Evolutionary conservation across 1,140 invertebrate genomes (phyloP), one percentile per base, ranked within the genome.

Genomic region (Drosophila arizonae): DNA sequence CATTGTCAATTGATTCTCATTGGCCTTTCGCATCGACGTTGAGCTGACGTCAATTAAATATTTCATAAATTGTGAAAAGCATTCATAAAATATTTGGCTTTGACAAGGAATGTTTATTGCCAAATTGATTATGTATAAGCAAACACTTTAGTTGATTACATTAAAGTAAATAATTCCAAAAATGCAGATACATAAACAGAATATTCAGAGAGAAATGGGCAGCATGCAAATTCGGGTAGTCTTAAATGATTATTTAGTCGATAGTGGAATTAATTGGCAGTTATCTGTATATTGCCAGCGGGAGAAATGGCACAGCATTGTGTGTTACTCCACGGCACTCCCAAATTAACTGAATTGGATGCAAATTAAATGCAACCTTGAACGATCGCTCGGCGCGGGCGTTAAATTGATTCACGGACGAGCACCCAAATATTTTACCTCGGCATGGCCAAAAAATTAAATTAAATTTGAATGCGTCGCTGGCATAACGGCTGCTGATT

Each of bases 1-100:
- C 82, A 82, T 77, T 87, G 79, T 82, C 76, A 82, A 88, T 88
- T 82, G 82, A 88, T 82, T 82, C 24, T 24, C 67, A 36, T 45
- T 68, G 74, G 65, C 43, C 67, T 74, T 39, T 62, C 24, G 63
- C 45, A 30, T 45, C 65, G 55, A 26, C 36, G 13, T 3, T 46
- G 46, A 9, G 13, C 48, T 69, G 45, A 28, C 21, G 54, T 43
- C 57, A 60, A 73, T 64, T 46, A 64, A 69, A 64, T 73, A 64
- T 41, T 61, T 41, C 56, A 41, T 67, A 41, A 61, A 8, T 15
- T 46, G 13, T 46, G 17, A 6, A 50, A 56, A 41, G 41, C 33
- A 73, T 48, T 39, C 13, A 5, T 15, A 21, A n/a, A 51, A 64
- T 77, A 43, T 57, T 72, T 28, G 9, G 56, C 41, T 41, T 43